Base-by-base conservation (phyloP, 2,888 invertebrate species). In the Eupithecia inturbata region DNA sequence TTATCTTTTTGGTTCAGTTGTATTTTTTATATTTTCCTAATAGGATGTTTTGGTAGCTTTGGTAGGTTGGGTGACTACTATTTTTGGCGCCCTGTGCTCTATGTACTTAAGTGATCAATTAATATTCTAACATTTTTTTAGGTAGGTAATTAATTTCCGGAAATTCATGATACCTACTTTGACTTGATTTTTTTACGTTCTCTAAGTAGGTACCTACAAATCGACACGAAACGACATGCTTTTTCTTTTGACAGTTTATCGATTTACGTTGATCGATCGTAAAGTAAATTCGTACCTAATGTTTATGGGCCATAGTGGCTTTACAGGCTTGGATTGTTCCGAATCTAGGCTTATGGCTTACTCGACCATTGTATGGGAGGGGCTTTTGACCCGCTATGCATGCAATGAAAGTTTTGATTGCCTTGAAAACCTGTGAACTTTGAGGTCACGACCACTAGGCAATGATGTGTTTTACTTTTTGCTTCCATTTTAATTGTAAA, bases 391-490 rank as follows among this genome's bases (percentile, higher is more conserved):
- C 66, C 66, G 39, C 64, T 31, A 36, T n/a, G 66, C 66, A 36
- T n/a, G 66, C 66, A 39, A 39, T 39, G 66, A 66, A 66, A 66
- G 66, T 66, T 66, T 66, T 66, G 66, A 66, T 66, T 41, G 39
- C 39, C 39, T 66, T 22, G 36, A 39, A 66, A 36, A 26, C 22
- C 53, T 53, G 26, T 62, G 62, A 62, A 62, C 62, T 62, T 28
- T 39, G 39, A 39, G 66, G 66, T 66, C 66, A 66, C 26, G 39
- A 64, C 57, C 14, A 62, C 62, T 3, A 31, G 6, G 16, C 14
- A 49, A 49, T 57, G 26, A 1, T 64, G 33, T 22, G 64, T 19
- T 63, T 64, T 36, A 60, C 26, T 60, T 28, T 60, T 28, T 26
- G 57, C 57, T 57, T 36, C n/a, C n/a, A n/a, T n/a, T n/a, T n/a